Base-by-base conservation (phyloP, 2,797 vertebrate species). In the Zalophus californianus region DNA sequence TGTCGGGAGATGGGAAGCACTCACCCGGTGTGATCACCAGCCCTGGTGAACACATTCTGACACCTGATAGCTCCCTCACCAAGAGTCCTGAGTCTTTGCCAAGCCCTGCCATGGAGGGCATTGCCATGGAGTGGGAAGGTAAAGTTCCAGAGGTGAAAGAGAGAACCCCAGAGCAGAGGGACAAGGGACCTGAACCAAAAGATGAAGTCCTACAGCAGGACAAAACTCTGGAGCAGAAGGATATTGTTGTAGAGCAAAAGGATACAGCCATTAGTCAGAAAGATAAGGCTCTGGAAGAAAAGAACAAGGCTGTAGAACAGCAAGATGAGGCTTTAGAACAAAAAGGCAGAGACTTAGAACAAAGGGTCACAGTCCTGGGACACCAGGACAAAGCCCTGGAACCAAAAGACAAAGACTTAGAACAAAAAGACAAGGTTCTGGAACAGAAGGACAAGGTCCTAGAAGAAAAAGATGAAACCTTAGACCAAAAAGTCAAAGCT, bases 71-170 rank as follows among this genome's bases (percentile, higher is more conserved):
- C 82, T 97, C 97, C 64, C 58, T 97, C 68, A 96, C 96, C 89
- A 96, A 96, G 91, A 98, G 98, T 72, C 44, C 78, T 35, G 96
- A 91, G 75, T 66, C 95, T 96, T 97, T 60, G 80, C 96, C 97
- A 94, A 97, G 73, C 73, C 92, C 77, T 87, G 94, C 85, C 73
- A 86, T 97, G 96, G 96, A 97, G 32, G 93, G 96, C n/a, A 86
- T 92, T 82, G 93, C 92, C 80, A 79, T 88, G 70, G 96, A 97
- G 15, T 96, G 97, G 97, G 97, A 97, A 92, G 85, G 70, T 44
- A 93, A 94, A 80, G 77, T 80, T 84, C 78, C 62, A 72, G 90
- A 79, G 52, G 48, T 90, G 64, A 89, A 94, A 95, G 97, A 92
- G 54, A 92, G 90, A 89, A 44, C 20, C 56, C 48, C 73, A 38